Evolutionary conservation across 2,888 invertebrate genomes (phyloP).

Genomic region (Ariolimax columbianus): DNA sequence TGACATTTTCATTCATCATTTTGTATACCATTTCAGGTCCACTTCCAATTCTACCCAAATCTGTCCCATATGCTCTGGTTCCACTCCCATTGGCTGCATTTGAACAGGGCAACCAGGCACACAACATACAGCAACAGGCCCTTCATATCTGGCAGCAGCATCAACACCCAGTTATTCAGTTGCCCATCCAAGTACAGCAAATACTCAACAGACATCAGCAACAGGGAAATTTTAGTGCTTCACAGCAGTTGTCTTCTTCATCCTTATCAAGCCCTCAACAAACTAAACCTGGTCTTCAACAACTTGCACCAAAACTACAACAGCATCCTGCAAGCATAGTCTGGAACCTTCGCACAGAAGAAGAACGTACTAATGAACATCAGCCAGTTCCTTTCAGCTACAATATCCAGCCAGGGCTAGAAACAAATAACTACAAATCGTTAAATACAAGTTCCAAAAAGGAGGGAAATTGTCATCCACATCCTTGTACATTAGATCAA

Average conservation of each 20-base stretch:
- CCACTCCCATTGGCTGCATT: conserved; percentile 29
- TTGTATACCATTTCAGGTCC: conserved; percentile 22
- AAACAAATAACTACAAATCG: neutral
- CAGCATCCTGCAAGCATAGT: neutral
- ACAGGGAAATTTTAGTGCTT: neutral
- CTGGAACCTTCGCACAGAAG: neutral
- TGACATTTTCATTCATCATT: neutral
- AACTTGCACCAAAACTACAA: conserved; percentile 16
- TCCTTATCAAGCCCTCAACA: neutral
- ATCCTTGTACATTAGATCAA: neutral
- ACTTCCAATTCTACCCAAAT: conserved; percentile 46
- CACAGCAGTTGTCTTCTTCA: neutral
- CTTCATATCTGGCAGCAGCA: neutral
- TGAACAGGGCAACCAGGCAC: neutral
- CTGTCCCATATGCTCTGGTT: conserved; percentile 40
- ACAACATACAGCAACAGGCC: neutral
- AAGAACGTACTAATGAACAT: neutral
- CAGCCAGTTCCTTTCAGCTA: neutral
- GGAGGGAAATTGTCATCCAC: neutral
- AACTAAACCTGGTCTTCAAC: neutral
- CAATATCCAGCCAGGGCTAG: neutral
- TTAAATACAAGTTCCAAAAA: neutral
- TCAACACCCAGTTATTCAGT: neutral
- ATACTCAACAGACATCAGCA: neutral
- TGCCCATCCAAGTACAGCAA: conserved; percentile 19